phyloP scores from a whole-genome alignment of 2,888 invertebrate genomes.

The Ypsolopha scabrella region DNA sequence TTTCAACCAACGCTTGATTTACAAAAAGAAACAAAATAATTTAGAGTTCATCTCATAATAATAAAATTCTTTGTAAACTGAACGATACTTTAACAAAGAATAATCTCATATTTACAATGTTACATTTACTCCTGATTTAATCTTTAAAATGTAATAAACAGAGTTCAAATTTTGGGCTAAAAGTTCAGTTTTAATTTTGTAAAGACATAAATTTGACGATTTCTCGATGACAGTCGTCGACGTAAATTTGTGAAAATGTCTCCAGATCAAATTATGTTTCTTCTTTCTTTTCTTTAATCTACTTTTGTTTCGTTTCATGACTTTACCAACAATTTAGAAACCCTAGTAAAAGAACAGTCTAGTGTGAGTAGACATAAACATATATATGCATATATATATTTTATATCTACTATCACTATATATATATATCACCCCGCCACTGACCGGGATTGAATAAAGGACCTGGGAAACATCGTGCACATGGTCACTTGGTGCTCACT shows the following conservation, averaged over 20 bases:
- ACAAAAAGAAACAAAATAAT: not conserved
- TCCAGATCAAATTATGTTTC: not conserved
- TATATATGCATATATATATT: too few relatives aligned
- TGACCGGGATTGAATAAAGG: too few relatives aligned
- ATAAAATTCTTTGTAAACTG: not conserved
- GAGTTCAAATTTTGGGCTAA: not conserved
- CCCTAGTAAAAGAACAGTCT: too few relatives aligned
- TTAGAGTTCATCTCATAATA: not conserved
- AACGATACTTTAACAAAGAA: not conserved
- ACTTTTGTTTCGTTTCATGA: too few relatives aligned
- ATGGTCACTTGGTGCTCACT: too few relatives aligned
- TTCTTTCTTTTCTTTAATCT: not conserved
- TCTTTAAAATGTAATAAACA: not conserved
- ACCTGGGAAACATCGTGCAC: too few relatives aligned
- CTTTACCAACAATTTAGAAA: too few relatives aligned
- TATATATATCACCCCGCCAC: too few relatives aligned
- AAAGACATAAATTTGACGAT: not conserved
- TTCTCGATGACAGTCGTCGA: not conserved
- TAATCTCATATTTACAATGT: not conserved
- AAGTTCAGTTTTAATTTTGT: not conserved
- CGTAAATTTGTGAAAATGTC: not conserved
- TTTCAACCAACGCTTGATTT: not conserved
- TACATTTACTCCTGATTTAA: not conserved
- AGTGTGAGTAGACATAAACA: too few relatives aligned
- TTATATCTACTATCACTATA: too few relatives aligned